A percentile compares a stretch with the other conserved stretches of the same genome.
phyloP scores from a whole-genome alignment of 2,797 vertebrate species.

The Neostethus bicornis region DNA sequence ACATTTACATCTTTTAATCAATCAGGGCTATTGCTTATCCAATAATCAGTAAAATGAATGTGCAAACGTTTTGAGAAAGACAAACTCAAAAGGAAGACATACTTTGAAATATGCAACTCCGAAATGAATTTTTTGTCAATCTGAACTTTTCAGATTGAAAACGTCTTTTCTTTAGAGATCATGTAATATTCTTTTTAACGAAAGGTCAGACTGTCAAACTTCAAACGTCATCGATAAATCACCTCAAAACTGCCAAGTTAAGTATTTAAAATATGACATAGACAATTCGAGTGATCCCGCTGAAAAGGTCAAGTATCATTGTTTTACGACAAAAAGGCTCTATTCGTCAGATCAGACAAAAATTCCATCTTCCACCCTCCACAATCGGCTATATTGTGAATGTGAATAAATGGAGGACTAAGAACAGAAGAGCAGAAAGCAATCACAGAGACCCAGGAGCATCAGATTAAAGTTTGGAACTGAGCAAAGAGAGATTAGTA shows the following conservation, averaged over 20 bases:
- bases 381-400: conserved; percentile 23
- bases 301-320: conserved; percentile 16
- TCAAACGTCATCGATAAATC: background rate
- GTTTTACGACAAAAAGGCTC: conserved; percentile 13
- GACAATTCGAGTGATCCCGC: background rate
- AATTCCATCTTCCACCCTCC: background rate
- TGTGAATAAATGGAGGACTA: conserved; percentile 9
- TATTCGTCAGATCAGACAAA: conserved; percentile 4
- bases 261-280: background rate
- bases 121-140: background rate
- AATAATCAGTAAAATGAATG: background rate
- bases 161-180: background rate
- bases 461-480: background rate
- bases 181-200: background rate
- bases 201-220: background rate
- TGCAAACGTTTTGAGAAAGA: background rate
- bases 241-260: background rate
- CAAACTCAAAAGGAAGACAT: conserved; percentile 1
- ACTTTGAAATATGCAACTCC: background rate
- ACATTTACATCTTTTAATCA: background rate
- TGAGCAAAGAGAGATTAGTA: background rate
- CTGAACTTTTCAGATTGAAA: background rate
- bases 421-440: conserved; percentile 12
- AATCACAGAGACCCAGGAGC: background rate
- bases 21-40: background rate